Base-by-base conservation (phyloP, 1,140 invertebrate genomes). In the Hormaphis cornu region DNA sequence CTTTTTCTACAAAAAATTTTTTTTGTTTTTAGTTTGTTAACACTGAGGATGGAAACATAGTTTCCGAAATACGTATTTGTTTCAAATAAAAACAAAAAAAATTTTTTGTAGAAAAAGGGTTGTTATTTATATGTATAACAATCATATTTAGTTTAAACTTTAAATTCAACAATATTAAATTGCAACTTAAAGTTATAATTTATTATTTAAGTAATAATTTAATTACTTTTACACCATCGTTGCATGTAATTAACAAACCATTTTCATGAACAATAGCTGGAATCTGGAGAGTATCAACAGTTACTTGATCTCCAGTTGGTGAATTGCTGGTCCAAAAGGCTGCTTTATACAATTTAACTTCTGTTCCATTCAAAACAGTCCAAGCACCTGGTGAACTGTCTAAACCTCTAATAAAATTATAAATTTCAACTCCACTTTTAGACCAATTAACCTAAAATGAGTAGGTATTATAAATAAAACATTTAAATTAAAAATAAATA, bases 361-460 rank as follows among this genome's bases (percentile, higher is more conserved):
- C 84, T 75, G 87, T 78, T 3, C 79, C 78, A 61, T 83, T 79
- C 1, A 97, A 79, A 0, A 80, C 76, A 1, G 89, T 87, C 81
- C 89, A 89, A 0, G 95, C 94, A 2, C 95, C 95, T 0, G 95
- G 95, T 1, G 89, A 88, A 52, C 93, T 95, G 76, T 98, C 95
- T 75, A 95, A 81, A 2, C 91, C 95, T 42, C 95, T 81, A 70
- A 98, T 93, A 75, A 97, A 98, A 79, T 98, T 91, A 78, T 97
- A 95, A 8, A 97, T 80, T 71, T 83, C 77, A 61, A 82, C 44
- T 16, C 87, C 83, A 26, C 80, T 77, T 79, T 89, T 85, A 0
- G 82, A 80, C 84, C 87, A 91, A 70, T 93, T 84, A 52, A 96
- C 84, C 84, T 89, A 72, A 66, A 75, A 70, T 72, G 52, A 73